Evolutionary conservation across 2,113 vertebrate species (phyloP).

Genomic region (Otis tarda): DNA sequence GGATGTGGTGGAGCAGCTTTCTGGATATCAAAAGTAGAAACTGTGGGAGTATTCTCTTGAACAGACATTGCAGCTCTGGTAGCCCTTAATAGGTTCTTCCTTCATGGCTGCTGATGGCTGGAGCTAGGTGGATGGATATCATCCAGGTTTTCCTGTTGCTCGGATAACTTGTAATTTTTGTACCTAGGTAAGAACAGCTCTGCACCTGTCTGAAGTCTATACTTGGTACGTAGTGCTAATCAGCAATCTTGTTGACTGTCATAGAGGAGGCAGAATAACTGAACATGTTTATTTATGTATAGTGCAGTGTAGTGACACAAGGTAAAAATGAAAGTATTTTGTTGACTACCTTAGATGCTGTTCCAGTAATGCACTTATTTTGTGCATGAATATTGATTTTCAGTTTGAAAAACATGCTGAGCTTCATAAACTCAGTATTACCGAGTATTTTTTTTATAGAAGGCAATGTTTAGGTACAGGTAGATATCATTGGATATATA

Average conservation of each 20-base stretch:
- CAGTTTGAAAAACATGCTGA: background rate
- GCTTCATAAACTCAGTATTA: background rate
- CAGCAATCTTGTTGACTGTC: slow-evolving; percentile 24
- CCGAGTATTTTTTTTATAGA: background rate
- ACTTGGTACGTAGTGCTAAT: background rate
- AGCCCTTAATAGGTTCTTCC: background rate
- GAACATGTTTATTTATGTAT: slow-evolving; percentile 28
- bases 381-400: background rate
- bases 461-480: background rate
- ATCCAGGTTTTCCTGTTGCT: background rate
- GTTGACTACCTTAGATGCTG: background rate
- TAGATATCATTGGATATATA: background rate
- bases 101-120: background rate
- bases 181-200: background rate
- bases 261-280: background rate
- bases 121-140: background rate
- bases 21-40: background rate
- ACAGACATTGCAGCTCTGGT: background rate
- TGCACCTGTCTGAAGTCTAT: background rate
- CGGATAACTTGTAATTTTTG: background rate
- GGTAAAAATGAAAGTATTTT: slow-evolving; percentile 4
- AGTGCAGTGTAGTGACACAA: background rate
- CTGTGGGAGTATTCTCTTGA: background rate
- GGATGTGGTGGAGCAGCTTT: background rate
- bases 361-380: background rate